Base-by-base conservation (phyloP, 2,888 invertebrate genomes). In the Tholera decimalis region DNA sequence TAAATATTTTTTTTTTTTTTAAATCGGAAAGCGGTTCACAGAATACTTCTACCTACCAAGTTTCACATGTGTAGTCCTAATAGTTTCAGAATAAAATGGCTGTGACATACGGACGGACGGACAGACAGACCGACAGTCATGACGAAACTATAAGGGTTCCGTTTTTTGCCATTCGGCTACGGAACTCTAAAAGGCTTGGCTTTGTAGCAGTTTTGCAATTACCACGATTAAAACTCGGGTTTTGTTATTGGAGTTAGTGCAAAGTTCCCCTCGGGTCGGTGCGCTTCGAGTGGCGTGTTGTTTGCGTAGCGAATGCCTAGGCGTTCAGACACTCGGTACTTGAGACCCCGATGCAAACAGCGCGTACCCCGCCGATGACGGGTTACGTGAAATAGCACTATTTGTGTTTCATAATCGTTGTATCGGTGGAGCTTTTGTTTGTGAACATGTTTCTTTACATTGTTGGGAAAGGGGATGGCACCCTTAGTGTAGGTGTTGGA, bases 351-450 rank as follows among this genome's bases (percentile, higher is more conserved):
- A 64, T 67, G 61, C 57, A 69, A 75, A 75, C 73, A 65, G 64
- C 62, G 60, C 41, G 50, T 65, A 61, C 54, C 49, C 37, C 43
- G 28, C 44, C 39, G 46, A 58, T 73, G 67, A 72, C 59, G 83
- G 80, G 74, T 82, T 83, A 77, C 74, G 60, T 73, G 75, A 82
- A 71, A 79, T 58, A 66, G 47, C 63, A 82, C 79, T 81, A 78
- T 81, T 79, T 73, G 64, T 62, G 61, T 73, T 66, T 62, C 59
- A 68, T 68, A 64, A 67, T 37, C 49, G 44, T 44, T 63, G 59
- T 67, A 55, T 73, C 62, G 39, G 47, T 37, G 46, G 9, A 28
- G 47, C 43, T 75, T 66, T 76, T 55, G 43, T 77, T 62, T 62
- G 63, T 59, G 28, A 24, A 37, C 43, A 51, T 43, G 50, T 70